phyloP scores from a whole-genome alignment of 1,140 invertebrate genomes.

The Platyura marginata region DNA sequence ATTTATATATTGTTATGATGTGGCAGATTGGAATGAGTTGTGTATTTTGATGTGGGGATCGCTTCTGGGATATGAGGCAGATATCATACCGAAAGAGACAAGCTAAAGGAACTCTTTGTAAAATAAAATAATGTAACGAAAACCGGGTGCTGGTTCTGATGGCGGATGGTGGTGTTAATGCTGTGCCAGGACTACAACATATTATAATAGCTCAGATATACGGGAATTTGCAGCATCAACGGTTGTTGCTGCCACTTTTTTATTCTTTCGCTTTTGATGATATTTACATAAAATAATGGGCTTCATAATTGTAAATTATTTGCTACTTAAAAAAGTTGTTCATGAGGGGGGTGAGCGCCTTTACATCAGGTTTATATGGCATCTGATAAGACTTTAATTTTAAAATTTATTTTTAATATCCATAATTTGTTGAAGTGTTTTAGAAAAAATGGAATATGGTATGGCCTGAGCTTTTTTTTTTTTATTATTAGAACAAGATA shows the following conservation, averaged over 20 bases:
- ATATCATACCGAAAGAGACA: not conserved
- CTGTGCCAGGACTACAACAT: no score
- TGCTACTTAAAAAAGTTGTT: not conserved
- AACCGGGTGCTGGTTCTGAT: not conserved
- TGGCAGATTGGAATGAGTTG: not conserved
- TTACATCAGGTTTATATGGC: no score
- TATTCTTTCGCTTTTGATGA: not conserved
- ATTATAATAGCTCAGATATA: no score
- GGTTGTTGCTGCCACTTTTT: not conserved
- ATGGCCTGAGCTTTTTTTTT: no score
- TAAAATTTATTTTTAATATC: no score
- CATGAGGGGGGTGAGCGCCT: no score
- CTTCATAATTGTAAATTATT: not conserved
- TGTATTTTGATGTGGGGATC: not conserved
- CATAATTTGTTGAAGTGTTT: no score
- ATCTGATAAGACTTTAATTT: no score
- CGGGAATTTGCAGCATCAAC: not conserved
- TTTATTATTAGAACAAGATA: no score
- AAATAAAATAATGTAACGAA: not conserved
- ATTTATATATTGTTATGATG: not conserved
- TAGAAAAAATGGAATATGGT: no score
- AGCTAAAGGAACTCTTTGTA: not conserved
- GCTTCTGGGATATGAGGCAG: not conserved
- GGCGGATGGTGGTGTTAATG: no score
- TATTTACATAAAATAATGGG: not conserved